Percentiles rank a stretch among this genome's conserved stretches.
phyloP scores from a whole-genome alignment of 2,797 vertebrate genomes.

The Scleropages formosus region DNA sequence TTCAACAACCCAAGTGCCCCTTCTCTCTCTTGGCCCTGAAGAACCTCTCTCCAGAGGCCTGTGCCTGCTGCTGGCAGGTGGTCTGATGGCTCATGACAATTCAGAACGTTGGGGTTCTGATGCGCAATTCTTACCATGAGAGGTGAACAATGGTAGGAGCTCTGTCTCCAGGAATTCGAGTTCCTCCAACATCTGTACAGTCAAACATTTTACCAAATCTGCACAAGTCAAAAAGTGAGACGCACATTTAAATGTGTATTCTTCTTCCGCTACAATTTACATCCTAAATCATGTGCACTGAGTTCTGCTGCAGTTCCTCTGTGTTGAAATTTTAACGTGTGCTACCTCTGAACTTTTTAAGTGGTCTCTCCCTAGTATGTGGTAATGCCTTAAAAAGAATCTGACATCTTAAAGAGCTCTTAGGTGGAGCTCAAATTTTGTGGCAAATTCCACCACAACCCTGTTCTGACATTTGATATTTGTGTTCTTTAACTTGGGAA shows the following conservation, averaged over 20 bases:
- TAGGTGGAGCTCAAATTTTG: background rate
- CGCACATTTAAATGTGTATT: background rate
- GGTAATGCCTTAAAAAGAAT: conserved; percentile 13
- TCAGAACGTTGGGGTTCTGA: too few relatives aligned
- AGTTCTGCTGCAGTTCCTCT: background rate
- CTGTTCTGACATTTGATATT: conserved; percentile 3
- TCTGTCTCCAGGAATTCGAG: background rate
- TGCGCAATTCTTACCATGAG: background rate
- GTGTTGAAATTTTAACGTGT: conserved; percentile 25
- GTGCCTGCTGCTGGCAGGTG: too few relatives aligned
- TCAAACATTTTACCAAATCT: background rate
- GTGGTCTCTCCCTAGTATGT: background rate
- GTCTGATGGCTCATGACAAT: too few relatives aligned
- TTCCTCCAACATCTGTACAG: background rate
- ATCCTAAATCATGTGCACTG: conserved; percentile 9
- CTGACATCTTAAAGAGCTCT: conserved; percentile 1
- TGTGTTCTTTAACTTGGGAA: background rate
- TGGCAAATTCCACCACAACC: conserved; percentile 9
- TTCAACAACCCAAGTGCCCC: too few relatives aligned
- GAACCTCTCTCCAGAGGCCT: too few relatives aligned
- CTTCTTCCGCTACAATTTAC: conserved; percentile 3
- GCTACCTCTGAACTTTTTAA: background rate
- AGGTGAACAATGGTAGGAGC: background rate
- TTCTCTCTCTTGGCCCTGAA: too few relatives aligned
- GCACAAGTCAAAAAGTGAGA: background rate